A percentile compares a stretch with the other conserved stretches of the same genome.
Evolutionary conservation across 1,140 invertebrate genomes (phyloP).

Genomic region (Oryzaephilus surinamensis): DNA sequence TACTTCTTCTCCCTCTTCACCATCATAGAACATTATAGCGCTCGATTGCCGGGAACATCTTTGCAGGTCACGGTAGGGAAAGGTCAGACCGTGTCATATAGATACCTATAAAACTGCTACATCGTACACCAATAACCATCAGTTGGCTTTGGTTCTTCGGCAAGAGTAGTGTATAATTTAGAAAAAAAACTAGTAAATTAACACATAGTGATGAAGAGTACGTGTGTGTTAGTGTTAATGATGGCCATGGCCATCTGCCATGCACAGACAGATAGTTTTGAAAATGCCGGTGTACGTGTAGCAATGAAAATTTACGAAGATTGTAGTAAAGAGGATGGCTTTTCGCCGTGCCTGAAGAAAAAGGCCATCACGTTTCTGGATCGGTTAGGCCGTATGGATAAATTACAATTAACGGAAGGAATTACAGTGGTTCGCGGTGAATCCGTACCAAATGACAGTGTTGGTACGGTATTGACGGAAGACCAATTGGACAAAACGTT

Average conservation of each 20-base stretch:
- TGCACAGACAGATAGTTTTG: slow-evolving; percentile 22
- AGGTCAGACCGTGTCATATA: slow-evolving; percentile 25
- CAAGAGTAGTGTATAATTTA: slow-evolving; percentile 10
- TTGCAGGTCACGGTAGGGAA: slow-evolving; percentile 19
- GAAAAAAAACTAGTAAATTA: slow-evolving; percentile 3
- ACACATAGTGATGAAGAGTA: slow-evolving; percentile 25
- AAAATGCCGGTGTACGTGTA: slow-evolving; percentile 42
- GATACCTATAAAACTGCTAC: slow-evolving; percentile 26
- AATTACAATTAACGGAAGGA: slow-evolving; percentile 52
- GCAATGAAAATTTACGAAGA: slow-evolving; percentile 51
- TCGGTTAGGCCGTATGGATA: slow-evolving; percentile 54
- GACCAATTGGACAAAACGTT: slow-evolving; percentile 55
- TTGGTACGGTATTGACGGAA: slow-evolving; percentile 39
- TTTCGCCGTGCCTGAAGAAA: slow-evolving; percentile 65
- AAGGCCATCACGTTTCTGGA: slow-evolving; percentile 68
- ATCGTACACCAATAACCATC: slow-evolving; percentile 10
- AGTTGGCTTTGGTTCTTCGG: slow-evolving; percentile 12
- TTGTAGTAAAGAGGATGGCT: slow-evolving; percentile 45
- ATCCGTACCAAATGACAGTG: slow-evolving; percentile 21
- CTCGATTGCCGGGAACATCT: slow-evolving; percentile 15
- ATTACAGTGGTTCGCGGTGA: slow-evolving; percentile 50
- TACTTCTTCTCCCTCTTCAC: slow-evolving; percentile 3
- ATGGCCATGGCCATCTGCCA: slow-evolving; percentile 16
- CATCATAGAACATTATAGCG: too few relatives aligned
- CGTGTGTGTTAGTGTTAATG: slow-evolving; percentile 27